These are phyloP conservation scores for Holotrichia oblita DNA, from an alignment of 1,140 invertebrate species.

Conservation along the genomic window DNA sequence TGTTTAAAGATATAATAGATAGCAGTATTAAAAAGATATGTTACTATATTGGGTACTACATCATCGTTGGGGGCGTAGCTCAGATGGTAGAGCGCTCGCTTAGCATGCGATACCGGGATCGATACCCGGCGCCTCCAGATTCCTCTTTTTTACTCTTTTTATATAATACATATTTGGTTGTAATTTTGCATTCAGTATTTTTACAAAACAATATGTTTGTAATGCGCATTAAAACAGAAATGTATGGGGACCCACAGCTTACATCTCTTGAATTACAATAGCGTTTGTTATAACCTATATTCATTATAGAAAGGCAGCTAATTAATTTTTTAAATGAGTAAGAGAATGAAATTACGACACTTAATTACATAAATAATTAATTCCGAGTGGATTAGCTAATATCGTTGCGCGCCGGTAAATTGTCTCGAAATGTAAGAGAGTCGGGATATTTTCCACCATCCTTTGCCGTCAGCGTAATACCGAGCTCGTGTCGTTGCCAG, in stretches of 20 bases:
- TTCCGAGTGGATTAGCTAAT: constrained; percentile 24
- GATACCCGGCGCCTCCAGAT: constrained; percentile 57
- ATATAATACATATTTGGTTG: background rate
- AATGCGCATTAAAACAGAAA: background rate
- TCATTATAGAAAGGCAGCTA: background rate
- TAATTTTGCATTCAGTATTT: background rate
- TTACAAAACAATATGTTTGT: background rate
- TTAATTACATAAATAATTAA: constrained; percentile 39
- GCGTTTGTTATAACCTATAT: constrained; percentile 4
- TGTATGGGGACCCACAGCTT: background rate
- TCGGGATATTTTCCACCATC: constrained; percentile 16
- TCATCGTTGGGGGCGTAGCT: constrained; percentile 54
- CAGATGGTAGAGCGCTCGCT: constrained; percentile 60
- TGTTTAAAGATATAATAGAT: no score
- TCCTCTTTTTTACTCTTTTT: background rate
- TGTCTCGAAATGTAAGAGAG: constrained; percentile 29
- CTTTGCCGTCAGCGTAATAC: constrained; percentile 6
- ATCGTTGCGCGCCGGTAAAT: constrained; percentile 29
- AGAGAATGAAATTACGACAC: constrained; percentile 18
- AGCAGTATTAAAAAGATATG: no score
- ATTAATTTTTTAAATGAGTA: constrained; percentile 10
- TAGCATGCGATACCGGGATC: constrained; percentile 60
- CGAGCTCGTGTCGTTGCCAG: constrained; percentile 31
- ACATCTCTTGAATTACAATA: background rate
- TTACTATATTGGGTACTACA: no score